Conservation (phyloP, 2,888 invertebrate genomes). For the Epinotia bilunana region DNA sequence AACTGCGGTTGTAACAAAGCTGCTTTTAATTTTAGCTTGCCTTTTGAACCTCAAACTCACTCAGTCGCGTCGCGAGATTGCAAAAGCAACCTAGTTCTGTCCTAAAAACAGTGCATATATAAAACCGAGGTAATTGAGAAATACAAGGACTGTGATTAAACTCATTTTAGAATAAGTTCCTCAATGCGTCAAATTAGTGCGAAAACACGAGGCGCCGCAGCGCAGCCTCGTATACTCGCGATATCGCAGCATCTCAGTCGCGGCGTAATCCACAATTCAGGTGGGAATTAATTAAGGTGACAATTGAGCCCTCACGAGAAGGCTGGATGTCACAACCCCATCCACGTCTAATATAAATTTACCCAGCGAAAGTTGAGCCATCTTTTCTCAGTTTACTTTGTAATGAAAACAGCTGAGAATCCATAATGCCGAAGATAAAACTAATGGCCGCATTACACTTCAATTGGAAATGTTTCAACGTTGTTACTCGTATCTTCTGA, state of each 20-base stretch:
- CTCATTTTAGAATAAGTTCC: slow-evolving; percentile 17
- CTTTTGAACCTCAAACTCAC: neutral
- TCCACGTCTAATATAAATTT: slow-evolving; percentile 39
- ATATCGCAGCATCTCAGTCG: slow-evolving; percentile 32
- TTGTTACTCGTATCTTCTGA: neutral
- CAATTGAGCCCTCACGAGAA: slow-evolving; percentile 39
- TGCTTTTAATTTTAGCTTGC: no score
- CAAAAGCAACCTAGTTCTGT: neutral
- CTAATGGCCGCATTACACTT: neutral
- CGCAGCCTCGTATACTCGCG: slow-evolving; percentile 36
- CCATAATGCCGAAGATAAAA: neutral
- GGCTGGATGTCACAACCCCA: slow-evolving; percentile 42
- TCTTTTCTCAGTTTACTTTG: slow-evolving; percentile 24
- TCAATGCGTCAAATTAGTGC: slow-evolving; percentile 43
- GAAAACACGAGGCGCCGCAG: slow-evolving; percentile 36
- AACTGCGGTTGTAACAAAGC: neutral
- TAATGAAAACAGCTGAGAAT: slow-evolving; percentile 12
- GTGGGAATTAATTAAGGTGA: slow-evolving; percentile 46
- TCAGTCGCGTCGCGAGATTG: neutral
- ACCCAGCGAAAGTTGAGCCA: slow-evolving; percentile 36
- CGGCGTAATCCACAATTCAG: slow-evolving; percentile 40
- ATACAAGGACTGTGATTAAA: neutral
- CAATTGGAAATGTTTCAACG: neutral
- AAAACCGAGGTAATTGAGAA: neutral
- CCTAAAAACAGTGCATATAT: neutral